Evolutionary conservation across 2,888 invertebrate species (phyloP).

Genomic region (Cloeon dipterum): DNA sequence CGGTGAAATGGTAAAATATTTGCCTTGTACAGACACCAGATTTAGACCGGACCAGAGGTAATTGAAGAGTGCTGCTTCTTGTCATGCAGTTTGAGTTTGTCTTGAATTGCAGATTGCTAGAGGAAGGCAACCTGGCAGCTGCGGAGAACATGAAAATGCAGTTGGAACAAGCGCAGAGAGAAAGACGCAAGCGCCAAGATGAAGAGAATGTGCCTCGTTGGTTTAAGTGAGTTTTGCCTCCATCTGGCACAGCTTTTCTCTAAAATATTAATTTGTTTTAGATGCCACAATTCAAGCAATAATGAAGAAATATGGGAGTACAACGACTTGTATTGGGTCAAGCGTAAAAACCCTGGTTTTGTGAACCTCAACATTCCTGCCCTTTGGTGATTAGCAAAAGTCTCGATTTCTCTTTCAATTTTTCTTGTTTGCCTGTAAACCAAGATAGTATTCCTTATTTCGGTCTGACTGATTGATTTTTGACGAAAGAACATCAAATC

Average conservation of each 20-base stretch:
- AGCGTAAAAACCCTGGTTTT: conserved; percentile 40
- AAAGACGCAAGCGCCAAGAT: conserved; percentile 33
- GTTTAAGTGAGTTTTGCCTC: conserved; percentile 46
- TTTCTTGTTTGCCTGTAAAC: no score
- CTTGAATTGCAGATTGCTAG: conserved; percentile 34
- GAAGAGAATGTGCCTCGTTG: conserved; percentile 20
- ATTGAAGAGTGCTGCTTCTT: no score
- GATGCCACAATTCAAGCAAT: neutral
- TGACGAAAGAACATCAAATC: no score
- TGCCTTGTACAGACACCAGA: conserved; percentile 56
- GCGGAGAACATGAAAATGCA: conserved; percentile 48
- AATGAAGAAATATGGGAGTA: conserved; percentile 42
- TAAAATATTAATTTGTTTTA: conserved; percentile 2
- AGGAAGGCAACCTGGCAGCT: conserved; percentile 45
- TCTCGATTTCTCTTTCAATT: no score
- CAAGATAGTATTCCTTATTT: no score
- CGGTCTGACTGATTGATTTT: no score
- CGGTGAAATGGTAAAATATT: conserved; percentile 27
- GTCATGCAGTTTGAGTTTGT: no score
- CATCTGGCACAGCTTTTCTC: neutral
- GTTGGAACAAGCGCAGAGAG: conserved; percentile 51
- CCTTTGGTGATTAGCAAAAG: conserved; percentile 2
- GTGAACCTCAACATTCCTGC: conserved; percentile 6
- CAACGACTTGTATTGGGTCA: conserved; percentile 53
- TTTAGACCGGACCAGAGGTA: conserved; percentile 51